Base-by-base conservation (phyloP, 2,888 invertebrate genomes). In the Drosophila prolongata region DNA sequence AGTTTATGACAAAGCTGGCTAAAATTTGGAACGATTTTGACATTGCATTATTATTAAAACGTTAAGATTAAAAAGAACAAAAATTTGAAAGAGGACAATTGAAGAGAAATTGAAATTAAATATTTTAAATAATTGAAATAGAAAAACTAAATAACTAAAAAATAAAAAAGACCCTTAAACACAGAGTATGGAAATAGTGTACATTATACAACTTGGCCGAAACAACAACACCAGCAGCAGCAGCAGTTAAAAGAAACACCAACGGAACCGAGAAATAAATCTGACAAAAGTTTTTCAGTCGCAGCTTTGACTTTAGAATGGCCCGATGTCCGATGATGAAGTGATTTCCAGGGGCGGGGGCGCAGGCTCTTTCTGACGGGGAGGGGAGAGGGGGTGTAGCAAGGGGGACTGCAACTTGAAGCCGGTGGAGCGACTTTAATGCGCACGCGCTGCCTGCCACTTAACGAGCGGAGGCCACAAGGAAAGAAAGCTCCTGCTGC, bases 391-490 rank as follows among this genome's bases (percentile, higher is more conserved):
- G 46, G 30, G 27, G 44, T 42, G 57, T 13, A 11, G 16, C 42
- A 24, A 16, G 35, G 64, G 75, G 77, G 70, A 64, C 44, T 58
- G 76, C 44, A 49, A 62, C 59, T 72, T 54, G 64, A 43, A 53
- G 65, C 58, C 67, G 55, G 54, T 55, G 65, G 52, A 67, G 68
- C 66, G 58, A 79, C 79, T 83, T 85, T 70, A 84, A 84, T 77
- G 87, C 87, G 85, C 85, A 85, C 85, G 85, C 85, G 85, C 85
- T 85, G 80, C 66, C 79, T 86, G 88, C 86, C 85, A 85, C 85
- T 85, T 85, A 86, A 87, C 85, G 79, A 83, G 71, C 80, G 70
- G 67, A 62, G 62, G 68, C 69, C 55, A 69, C 69, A 79, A 69
- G 73, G 69, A 80, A 80, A 75, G 76, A 83, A 86, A 83, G 79